phyloP scores from a whole-genome alignment of 2,888 invertebrate species.

The Pyrrhia umbra region DNA sequence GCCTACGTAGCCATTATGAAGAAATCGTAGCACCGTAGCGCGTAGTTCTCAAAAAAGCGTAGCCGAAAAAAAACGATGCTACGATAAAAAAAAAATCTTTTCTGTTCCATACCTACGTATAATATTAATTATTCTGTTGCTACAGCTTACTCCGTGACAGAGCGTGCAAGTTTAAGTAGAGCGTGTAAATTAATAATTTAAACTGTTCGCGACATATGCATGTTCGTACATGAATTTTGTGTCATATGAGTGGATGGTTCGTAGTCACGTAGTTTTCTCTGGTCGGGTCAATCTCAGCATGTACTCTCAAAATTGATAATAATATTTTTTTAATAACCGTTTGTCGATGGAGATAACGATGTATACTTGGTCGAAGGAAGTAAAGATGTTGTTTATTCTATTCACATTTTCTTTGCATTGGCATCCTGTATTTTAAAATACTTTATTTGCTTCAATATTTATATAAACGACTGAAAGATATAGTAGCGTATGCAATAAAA shows the following conservation, averaged over 20 bases:
- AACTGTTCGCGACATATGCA: slow-evolving; percentile 27
- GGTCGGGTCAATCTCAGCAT: not conserved
- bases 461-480: no score
- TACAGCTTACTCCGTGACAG: slow-evolving; percentile 4
- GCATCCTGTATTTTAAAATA: no score
- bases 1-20: slow-evolving; percentile 1
- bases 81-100: slow-evolving; percentile 18
- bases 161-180: slow-evolving; percentile 26
- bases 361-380: no score
- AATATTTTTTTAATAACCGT: no score
- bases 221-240: slow-evolving; percentile 17
- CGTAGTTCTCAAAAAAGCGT: slow-evolving; percentile 13
- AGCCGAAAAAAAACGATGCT: slow-evolving; percentile 19
- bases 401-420: no score
- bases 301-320: not conserved
- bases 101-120: not conserved
- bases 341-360: no score
- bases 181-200: slow-evolving; percentile 38
- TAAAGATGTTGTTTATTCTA: no score
- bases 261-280: slow-evolving; percentile 14
- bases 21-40: slow-evolving; percentile 22
- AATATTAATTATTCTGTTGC: slow-evolving; percentile 6
- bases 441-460: no score
- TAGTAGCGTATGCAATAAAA: no score
- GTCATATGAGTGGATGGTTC: not conserved